These are phyloP conservation scores for Drosophila leonis DNA, from an alignment of 2,888 invertebrate species.

Conservation along the genomic window DNA sequence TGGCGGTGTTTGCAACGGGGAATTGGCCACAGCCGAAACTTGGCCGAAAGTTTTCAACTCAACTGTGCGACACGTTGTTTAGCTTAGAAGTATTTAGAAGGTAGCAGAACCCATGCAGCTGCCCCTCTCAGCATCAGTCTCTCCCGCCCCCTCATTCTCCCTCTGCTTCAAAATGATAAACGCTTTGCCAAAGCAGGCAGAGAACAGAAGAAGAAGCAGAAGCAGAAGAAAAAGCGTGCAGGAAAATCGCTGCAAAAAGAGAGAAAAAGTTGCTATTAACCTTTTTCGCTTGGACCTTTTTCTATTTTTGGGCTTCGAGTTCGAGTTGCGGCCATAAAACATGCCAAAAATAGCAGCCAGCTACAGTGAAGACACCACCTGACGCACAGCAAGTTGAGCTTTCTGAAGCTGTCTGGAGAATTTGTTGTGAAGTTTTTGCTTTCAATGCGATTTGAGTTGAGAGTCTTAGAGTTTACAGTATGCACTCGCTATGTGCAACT, in stretches of 20 bases:
- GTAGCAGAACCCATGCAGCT: conserved; percentile 2
- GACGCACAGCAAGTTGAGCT: background rate
- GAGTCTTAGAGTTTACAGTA: background rate
- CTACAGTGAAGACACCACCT: conserved; percentile 4
- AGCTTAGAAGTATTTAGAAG: conserved; percentile 58
- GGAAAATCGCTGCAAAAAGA: conserved; percentile 1
- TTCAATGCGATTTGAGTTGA: background rate
- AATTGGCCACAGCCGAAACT: conserved; percentile 56
- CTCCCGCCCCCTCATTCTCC: no score
- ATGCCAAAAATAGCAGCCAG: conserved; percentile 72
- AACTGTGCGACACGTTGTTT: conserved; percentile 64
- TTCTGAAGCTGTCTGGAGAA: background rate
- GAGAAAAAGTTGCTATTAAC: conserved; percentile 65
- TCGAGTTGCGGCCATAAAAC: conserved; percentile 60
- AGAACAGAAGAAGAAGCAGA: background rate
- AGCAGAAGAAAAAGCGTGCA: background rate
- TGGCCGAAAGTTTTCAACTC: conserved; percentile 61
- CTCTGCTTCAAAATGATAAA: background rate
- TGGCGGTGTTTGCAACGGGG: conserved; percentile 24
- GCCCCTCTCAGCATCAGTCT: background rate
- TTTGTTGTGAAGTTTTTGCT: background rate
- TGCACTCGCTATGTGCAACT: background rate
- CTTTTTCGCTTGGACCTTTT: conserved; percentile 55
- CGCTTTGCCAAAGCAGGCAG: conserved; percentile 8
- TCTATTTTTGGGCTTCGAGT: conserved; percentile 37